Conservation (phyloP, 64 coral and sea anemone genomes). For the Orbicella faveolata region DNA sequence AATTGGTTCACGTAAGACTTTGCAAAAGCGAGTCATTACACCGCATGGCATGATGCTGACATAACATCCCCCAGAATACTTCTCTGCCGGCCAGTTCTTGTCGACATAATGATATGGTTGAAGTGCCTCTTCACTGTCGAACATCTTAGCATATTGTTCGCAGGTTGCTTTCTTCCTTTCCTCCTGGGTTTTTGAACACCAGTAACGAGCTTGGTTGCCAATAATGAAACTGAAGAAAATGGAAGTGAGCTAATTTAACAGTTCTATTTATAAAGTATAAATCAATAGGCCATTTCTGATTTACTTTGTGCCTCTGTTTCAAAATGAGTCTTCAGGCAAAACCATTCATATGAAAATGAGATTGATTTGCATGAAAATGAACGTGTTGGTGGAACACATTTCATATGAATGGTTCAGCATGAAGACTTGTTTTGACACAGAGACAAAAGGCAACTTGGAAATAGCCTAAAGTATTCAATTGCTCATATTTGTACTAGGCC, state of each 20-base stretch:
- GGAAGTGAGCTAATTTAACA: not conserved
- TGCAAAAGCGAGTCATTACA: constrained; percentile 75
- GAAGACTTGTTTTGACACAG: too few relatives aligned
- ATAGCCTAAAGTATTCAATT: too few relatives aligned
- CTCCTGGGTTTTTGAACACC: constrained; percentile 87
- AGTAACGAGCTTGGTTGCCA: constrained; percentile 81
- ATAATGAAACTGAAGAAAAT: constrained; percentile 64
- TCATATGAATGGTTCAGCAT: too few relatives aligned
- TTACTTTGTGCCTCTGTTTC: too few relatives aligned
- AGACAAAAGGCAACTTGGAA: too few relatives aligned
- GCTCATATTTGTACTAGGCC: too few relatives aligned
- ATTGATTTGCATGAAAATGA: too few relatives aligned
- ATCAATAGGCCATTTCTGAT: too few relatives aligned
- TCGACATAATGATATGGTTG: constrained; percentile 89
- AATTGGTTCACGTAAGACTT: constrained; percentile 58
- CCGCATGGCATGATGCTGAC: constrained; percentile 81
- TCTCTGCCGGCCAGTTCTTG: constrained; percentile 99
- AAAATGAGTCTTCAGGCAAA: too few relatives aligned
- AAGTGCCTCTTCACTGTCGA: constrained; percentile 79
- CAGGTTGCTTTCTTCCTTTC: constrained; percentile 89
- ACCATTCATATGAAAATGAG: too few relatives aligned
- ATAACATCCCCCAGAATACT: constrained; percentile 96
- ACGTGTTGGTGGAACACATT: too few relatives aligned
- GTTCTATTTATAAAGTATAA: too few relatives aligned
- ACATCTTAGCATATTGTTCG: constrained; percentile 89